Base-by-base conservation (phyloP, 2,113 vertebrate genomes). In the Antechinus stuartii region DNA sequence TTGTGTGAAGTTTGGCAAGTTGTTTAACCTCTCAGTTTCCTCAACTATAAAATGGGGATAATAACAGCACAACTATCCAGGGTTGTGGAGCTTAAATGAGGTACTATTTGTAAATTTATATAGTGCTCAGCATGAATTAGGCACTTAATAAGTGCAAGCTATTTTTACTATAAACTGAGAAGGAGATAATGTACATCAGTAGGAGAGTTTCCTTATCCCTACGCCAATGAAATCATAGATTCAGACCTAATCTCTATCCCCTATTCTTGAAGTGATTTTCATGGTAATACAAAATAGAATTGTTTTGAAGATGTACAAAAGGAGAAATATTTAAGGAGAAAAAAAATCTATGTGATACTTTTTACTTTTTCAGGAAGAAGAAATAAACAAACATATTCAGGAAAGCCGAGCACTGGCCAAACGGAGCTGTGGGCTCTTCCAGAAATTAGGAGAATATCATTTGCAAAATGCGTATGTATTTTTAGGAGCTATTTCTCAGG, bases 381-480 rank as follows among this genome's bases (percentile, higher is more conserved):
- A 97, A 26, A 25, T 98, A 7, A 92, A 97, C 92, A 97, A 96
- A 91, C 94, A 94, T 0, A 90, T 96, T 50, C 95, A 97, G 57
- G 95, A 97, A 7, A 97, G 92, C 61, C 93, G 93, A 4, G 91
- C 94, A 0, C 0, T 97, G 89, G 68, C 96, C 1, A 96, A 98
- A 5, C 26, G 84, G 90, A 98, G 94, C 91, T 98, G 98, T 3
- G 90, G 53, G 0, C 53, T 94, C 19, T 97, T 90, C 89, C 95
- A 95, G 90, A 96, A 97, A 50, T 25, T 97, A 1, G 98, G 97
- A 95, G 54, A 92, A 25, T 96, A 98, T 91, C 47, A 90, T 47
- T 96, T 97, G 84, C 95, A 98, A 61, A 97, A 97, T 5, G 19
- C 30, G 98, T 98, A 98, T 24, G 97, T 95, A 46, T 96, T 61